phyloP scores from a whole-genome alignment of 2,888 invertebrate genomes.

The Sphaerophoria rueppellii region DNA sequence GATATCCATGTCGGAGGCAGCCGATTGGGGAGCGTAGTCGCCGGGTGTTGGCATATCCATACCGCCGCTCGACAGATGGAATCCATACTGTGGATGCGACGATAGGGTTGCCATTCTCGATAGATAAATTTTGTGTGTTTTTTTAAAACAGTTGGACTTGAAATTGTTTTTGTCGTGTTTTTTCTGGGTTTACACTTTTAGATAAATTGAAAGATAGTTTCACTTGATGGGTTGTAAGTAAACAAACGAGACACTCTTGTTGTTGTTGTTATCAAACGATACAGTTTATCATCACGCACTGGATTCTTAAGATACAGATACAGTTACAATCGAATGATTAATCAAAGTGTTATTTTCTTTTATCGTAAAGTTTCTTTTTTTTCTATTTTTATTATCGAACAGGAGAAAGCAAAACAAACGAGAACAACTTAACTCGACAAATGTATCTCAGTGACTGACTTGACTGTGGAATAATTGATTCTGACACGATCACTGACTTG shows the following conservation, averaged over 20 bases:
- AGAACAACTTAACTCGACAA: slow-evolving; percentile 74
- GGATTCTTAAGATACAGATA: slow-evolving; percentile 32
- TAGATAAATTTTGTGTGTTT: slow-evolving; percentile 62
- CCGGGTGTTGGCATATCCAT: slow-evolving; percentile 80
- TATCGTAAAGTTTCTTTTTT: slow-evolving; percentile 39
- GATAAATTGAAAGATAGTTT: slow-evolving; percentile 25
- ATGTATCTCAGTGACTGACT: slow-evolving; percentile 75
- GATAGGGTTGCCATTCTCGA: slow-evolving; percentile 80
- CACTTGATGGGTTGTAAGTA: neutral
- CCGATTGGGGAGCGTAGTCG: slow-evolving; percentile 80
- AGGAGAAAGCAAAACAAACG: slow-evolving; percentile 65
- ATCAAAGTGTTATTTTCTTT: slow-evolving; percentile 3
- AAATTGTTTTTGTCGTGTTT: slow-evolving; percentile 11
- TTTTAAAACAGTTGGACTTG: slow-evolving; percentile 35
- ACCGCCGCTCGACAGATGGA: slow-evolving; percentile 80
- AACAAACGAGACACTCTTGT: neutral
- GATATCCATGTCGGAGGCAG: slow-evolving; percentile 80
- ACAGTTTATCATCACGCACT: slow-evolving; percentile 65
- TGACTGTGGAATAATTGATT: slow-evolving; percentile 75
- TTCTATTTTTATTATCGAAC: slow-evolving; percentile 38
- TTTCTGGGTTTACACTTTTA: slow-evolving; percentile 6
- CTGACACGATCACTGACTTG: slow-evolving; percentile 72
- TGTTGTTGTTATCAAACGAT: slow-evolving; percentile 27
- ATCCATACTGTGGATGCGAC: slow-evolving; percentile 82
- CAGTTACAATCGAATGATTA: slow-evolving; percentile 12